Evolutionary conservation across 2,113 vertebrate genomes (phyloP), one percentile per base, ranked within the genome.

Genomic region (Miniopterus natalensis): DNA sequence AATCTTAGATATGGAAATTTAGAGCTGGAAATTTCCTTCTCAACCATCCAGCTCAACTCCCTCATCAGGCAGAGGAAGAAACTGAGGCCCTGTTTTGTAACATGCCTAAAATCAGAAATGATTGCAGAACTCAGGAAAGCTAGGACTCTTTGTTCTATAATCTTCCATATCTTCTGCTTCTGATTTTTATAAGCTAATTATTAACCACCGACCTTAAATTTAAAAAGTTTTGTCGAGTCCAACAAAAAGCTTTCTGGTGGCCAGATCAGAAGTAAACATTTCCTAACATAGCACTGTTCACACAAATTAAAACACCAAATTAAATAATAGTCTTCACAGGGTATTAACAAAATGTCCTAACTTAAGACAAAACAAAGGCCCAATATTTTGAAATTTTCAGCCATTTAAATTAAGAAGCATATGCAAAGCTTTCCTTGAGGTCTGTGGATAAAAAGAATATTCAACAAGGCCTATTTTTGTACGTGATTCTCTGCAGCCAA

Each of bases 401-500:
- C 17, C 42, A n/a, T 55, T 92, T 63, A 84, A 45, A 87, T 57
- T 23, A 93, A 75, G 45, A 20, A 87, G 49, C 49, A 47, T 47
- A 81, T 55, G 20, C 36, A 49, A 96, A 96, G 84, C 15, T 53
- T 42, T 89, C 63, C 68, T 87, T 25, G 70, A 53, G 25, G 66
- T 40, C 68, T 86, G 55, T 47, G 85, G 51, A 57, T 85, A 71
- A 93, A 95, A 95, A n/a, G 29, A 21, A 75, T 87, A 90, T 75
- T 97, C 97, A 94, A 77, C 92, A 96, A 96, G 92, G 94, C 71
- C 88, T 87, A 70, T 94, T 92, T 94, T 85, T 86, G 40, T 90
- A 95, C 53, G 12, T 90, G 96, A 96, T 84, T 97, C 97, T 93
- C 84, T 65, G 93, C 96, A 97, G 92, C 55, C 96, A 98, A 97